Evolutionary conservation across 2,797 vertebrate genomes (phyloP).

Genomic region (Brachymystax lenok): DNA sequence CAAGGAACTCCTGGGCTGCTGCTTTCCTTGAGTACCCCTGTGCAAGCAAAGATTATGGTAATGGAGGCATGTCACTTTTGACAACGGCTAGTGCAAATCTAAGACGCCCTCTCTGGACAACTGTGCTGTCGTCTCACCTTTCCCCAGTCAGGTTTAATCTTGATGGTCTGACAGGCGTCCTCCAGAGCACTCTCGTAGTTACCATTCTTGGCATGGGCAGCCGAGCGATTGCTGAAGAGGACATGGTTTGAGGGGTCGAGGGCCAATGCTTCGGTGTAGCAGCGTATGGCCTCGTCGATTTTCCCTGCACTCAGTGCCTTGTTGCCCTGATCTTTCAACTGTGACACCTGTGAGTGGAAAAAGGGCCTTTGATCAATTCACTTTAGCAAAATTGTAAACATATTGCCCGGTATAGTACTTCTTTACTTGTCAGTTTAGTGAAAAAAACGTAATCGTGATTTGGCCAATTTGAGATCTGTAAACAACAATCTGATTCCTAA

Average conservation of each 20-base stretch:
- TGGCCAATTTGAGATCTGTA: neutral
- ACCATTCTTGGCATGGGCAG: conserved; percentile 83
- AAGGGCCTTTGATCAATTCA: neutral
- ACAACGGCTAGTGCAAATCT: neutral
- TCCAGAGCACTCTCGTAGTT: conserved; percentile 85
- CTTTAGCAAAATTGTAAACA: neutral
- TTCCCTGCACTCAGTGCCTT: conserved; percentile 90
- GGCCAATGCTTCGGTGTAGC: conserved; percentile 90
- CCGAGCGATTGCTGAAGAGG: conserved; percentile 90
- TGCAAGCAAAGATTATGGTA: conserved; percentile 9
- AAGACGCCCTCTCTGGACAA: neutral
- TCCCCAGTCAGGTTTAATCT: conserved; percentile 93
- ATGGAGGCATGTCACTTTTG: neutral
- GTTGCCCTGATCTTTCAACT: conserved; percentile 93
- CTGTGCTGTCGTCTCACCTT: conserved; percentile 76
- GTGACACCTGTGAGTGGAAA: conserved; percentile 77
- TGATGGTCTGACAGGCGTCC: conserved; percentile 89
- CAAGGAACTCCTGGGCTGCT: conserved; percentile 89
- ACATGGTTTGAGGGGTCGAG: conserved; percentile 90
- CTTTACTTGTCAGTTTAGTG: neutral
- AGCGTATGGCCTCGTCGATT: conserved; percentile 86
- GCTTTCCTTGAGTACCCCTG: conserved; percentile 96
- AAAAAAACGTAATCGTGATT: neutral
- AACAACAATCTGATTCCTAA: neutral
- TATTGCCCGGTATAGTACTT: neutral